Conservation (phyloP, 2,113 vertebrate genomes). For the Otus sunia region DNA sequence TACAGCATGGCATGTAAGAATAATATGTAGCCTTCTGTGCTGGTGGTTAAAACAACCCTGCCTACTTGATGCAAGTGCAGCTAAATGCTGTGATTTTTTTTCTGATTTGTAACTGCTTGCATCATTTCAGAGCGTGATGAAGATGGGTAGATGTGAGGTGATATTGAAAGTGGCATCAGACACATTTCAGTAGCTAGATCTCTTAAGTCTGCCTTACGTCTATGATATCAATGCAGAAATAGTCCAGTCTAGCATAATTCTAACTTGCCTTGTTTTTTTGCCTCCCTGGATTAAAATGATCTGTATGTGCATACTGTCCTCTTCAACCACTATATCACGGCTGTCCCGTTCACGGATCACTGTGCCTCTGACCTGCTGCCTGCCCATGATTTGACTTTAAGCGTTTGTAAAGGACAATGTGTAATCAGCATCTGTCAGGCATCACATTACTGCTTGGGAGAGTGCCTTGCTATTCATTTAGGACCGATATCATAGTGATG, state of each 20-base stretch:
- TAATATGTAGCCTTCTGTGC: not conserved
- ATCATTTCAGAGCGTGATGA: not conserved
- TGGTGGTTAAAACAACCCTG: not conserved
- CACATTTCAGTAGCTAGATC: not conserved
- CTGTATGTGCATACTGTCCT: not conserved
- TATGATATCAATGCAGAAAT: not conserved
- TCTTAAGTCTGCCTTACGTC: not conserved
- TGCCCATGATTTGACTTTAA: not conserved
- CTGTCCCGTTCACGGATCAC: not conserved
- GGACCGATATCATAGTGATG: not conserved
- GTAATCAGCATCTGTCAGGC: not conserved
- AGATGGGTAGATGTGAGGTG: not conserved
- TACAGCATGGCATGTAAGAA: fast-evolving
- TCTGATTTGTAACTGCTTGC: not conserved
- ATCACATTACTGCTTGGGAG: not conserved
- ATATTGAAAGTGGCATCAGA: not conserved
- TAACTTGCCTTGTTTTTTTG: not conserved
- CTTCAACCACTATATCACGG: not conserved
- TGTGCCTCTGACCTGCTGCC: not conserved
- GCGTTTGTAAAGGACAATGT: not conserved
- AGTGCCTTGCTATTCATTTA: not conserved
- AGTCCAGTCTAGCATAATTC: not conserved
- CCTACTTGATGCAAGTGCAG: not conserved
- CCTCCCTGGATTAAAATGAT: not conserved
- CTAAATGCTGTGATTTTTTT: not conserved